Evolutionary conservation across 2,888 invertebrate species (phyloP), one percentile per base, ranked within the genome.

Genomic region (Sesamia inferens): DNA sequence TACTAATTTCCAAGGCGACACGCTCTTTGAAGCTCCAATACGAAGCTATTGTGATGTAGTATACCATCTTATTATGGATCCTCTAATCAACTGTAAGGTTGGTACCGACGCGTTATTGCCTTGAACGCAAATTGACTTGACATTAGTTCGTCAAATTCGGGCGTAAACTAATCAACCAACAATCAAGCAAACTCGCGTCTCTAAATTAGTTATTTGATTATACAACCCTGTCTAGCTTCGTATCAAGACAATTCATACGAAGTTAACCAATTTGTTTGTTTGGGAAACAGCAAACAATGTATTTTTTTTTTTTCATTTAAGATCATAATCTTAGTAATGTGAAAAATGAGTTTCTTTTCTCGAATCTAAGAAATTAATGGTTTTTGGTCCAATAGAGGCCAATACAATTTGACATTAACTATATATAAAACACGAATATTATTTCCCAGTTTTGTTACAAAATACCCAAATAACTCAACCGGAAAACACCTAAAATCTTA

Each of bases 141-240:
- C 82, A 80, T 81, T 84, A 83, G 83, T 86, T 86, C 83, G 83
- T 84, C 81, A 83, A 88, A 85, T 85, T 85, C 77, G 67, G 80
- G 73, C 78, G 78, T 83, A 83, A 87, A 86, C 81, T 87, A 89
- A 90, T 90, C 87, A 88, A 86, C 74, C 68, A 85, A 87, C 89
- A 88, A 87, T 86, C 87, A 86, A 78, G 72, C 65, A 66, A 85
- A 87, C 82, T 87, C 85, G 74, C 78, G 83, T 79, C 78, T 83
- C 82, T 81, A 82, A 87, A 85, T 79, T 79, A 63, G 72, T 81
- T 84, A 82, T 82, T 87, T 85, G 85, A 84, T 86, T 86, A 75
- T 66, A 75, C 83, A 85, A 86, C 74, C 81, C 64, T 51, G 58
- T 51, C 42, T 66, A n/a, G 66, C 31, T 48, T 63, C 31, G 73